A percentile compares a stretch with the other conserved stretches of the same genome.
These are phyloP conservation scores for Phoxinus phoxinus DNA, from an alignment of 2,113 vertebrate genomes.

Conservation along the genomic window DNA sequence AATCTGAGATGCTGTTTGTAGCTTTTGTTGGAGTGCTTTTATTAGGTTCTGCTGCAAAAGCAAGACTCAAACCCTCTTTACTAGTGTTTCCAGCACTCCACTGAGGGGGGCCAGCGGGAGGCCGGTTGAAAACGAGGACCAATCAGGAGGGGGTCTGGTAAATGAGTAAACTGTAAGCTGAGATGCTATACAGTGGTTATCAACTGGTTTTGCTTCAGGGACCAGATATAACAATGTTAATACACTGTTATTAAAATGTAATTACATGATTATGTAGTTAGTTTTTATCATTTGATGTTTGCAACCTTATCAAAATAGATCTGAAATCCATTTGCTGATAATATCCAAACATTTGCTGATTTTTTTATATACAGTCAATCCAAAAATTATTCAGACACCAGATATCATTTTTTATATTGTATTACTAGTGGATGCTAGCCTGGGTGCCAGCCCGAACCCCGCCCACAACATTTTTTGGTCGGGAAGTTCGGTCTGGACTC, in stretches of 20 bases:
- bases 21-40: slow-evolving; percentile 69
- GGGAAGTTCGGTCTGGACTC: too few species aligned
- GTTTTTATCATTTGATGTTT: background rate
- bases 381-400: too few species aligned
- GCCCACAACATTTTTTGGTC: too few species aligned
- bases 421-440: too few species aligned
- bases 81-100: slow-evolving; percentile 68
- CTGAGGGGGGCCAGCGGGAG: slow-evolving; percentile 59
- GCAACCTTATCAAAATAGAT: too few species aligned
- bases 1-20: slow-evolving; percentile 69
- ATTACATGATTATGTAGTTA: background rate
- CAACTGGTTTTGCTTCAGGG: background rate
- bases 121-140: background rate
- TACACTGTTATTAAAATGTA: background rate
- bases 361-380: too few species aligned
- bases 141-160: background rate
- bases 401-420: too few species aligned
- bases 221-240: background rate
- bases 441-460: too few species aligned
- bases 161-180: background rate
- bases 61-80: slow-evolving; percentile 63
- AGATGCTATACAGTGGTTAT: background rate
- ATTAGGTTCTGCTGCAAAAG: slow-evolving; percentile 71
- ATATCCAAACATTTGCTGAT: too few species aligned
- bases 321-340: too few species aligned